These are phyloP conservation scores for Blastobasis lacticolella DNA, from an alignment of 2,888 invertebrate genomes.

Conservation along the genomic window DNA sequence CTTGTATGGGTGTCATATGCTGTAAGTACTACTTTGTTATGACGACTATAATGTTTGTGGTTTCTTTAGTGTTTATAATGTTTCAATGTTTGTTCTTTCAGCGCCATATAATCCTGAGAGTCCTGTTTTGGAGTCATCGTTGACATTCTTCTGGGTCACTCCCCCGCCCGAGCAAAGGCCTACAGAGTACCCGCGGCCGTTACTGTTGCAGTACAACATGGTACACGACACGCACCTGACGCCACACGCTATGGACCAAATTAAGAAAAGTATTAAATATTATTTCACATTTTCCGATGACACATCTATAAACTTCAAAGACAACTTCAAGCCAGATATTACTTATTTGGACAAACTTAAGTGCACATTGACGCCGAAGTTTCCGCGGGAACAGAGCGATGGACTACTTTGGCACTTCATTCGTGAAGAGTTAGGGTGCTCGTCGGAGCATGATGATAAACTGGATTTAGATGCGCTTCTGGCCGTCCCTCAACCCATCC, in stretches of 20 bases:
- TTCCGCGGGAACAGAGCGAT: slow-evolving; percentile 86
- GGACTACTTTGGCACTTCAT: slow-evolving; percentile 86
- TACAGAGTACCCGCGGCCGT: slow-evolving; percentile 93
- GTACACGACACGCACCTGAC: slow-evolving; percentile 87
- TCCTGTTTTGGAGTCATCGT: slow-evolving; percentile 85
- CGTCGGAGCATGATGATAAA: slow-evolving; percentile 79
- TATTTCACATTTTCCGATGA: slow-evolving; percentile 77
- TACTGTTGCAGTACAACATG: slow-evolving; percentile 90
- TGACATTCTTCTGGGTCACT: slow-evolving; percentile 94
- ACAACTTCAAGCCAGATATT: slow-evolving; percentile 80
- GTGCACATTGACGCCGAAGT: slow-evolving; percentile 84
- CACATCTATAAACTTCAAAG: slow-evolving; percentile 59
- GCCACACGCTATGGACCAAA: slow-evolving; percentile 87
- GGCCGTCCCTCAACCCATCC: slow-evolving; percentile 73
- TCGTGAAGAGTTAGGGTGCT: slow-evolving; percentile 81
- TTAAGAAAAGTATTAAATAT: slow-evolving; percentile 89
- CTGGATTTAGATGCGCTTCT: slow-evolving; percentile 75
- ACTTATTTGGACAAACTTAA: slow-evolving; percentile 90
- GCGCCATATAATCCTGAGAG: slow-evolving; percentile 90
- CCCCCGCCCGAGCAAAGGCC: slow-evolving; percentile 96
- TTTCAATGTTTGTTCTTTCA: slow-evolving; percentile 39
- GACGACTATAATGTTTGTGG: no score
- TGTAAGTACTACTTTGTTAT: slow-evolving; percentile 76
- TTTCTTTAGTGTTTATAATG: no score
- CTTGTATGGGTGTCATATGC: slow-evolving; percentile 93